Conservation (phyloP, 2,888 invertebrate genomes). For the Anticlea derivata region DNA sequence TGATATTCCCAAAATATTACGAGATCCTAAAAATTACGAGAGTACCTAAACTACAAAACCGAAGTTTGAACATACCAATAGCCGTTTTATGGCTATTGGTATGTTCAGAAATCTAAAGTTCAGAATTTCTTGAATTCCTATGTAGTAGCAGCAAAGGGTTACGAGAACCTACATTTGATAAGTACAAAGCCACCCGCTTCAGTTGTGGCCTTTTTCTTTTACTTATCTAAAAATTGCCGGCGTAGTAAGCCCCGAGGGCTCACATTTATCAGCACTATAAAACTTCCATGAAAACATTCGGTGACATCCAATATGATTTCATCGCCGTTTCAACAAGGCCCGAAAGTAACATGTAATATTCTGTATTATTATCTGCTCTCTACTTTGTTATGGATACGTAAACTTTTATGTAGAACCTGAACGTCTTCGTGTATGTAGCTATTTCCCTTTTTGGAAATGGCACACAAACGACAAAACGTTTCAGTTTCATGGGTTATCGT, state of each 20-base stretch:
- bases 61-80: too few relatives aligned
- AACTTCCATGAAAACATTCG: constrained; percentile 75
- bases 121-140: too few relatives aligned
- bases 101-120: too few relatives aligned
- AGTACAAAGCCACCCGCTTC: constrained; percentile 16
- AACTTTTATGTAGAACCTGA: constrained; percentile 58
- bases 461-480: constrained; percentile 26
- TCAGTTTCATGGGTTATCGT: constrained; percentile 23
- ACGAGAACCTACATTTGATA: constrained; percentile 14
- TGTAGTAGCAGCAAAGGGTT: too few relatives aligned
- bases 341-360: constrained; percentile 60
- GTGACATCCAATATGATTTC: constrained; percentile 76
- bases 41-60: too few relatives aligned
- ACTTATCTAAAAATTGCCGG: constrained; percentile 69
- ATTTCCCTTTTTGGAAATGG: constrained; percentile 30
- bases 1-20: too few relatives aligned
- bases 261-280: constrained; percentile 77
- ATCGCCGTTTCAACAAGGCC: constrained; percentile 61
- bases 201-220: constrained; percentile 48
- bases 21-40: too few relatives aligned
- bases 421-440: constrained; percentile 46
- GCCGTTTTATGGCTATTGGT: too few relatives aligned
- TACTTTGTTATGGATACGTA: constrained; percentile 61
- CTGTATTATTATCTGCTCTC: constrained; percentile 59
- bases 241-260: constrained; percentile 62